Evolutionary conservation across 2,797 vertebrate species (phyloP), one percentile per base, ranked within the genome.

Genomic region (Tiaroga cobitis): DNA sequence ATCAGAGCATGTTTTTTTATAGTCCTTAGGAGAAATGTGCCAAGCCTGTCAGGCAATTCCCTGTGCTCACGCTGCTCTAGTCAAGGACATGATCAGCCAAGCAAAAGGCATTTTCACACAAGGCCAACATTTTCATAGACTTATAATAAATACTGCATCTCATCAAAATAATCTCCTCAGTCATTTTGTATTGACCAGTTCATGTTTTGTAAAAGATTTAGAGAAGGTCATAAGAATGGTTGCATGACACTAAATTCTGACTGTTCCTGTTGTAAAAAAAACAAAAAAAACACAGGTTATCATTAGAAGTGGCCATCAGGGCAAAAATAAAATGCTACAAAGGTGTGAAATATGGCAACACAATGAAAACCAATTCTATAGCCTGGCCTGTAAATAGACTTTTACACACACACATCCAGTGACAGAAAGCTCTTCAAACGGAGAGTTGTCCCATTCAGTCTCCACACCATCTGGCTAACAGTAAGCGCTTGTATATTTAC

Each of bases 401-500:
- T 80, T 46, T 61, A 54, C 68, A 82, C 29, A 49, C 6, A 82
- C 13, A 49, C 2, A 16, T 43, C 24, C 56, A 79, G 77, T 67
- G 26, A 63, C 32, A 39, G 21, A 76, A 37, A 67, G 32, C 59
- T 49, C 72, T n/a, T 32, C 32, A 65, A 75, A 67, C 0, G 0
- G 21, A 51, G 32, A 51, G 61, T 67, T 76, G 61, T 43, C 80
- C 80, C 18, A 43, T 21, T 63, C 37, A 65, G 51, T 46, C 65
- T 43, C 32, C 24, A 69, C 37, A 43, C 59, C 88, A 87, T 89
- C 84, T 87, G 84, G 78, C 41, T 39, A 65, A 65, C 81, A 82
- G 73, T 86, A 49, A 75, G 39, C 54, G 43, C 61, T 72, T 82
- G 79, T 84, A 82, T 82, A 82, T n/a, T 80, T 46, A 75, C 76